phyloP scores from a whole-genome alignment of 1,140 invertebrate genomes.

The Wasmannia auropunctata region DNA sequence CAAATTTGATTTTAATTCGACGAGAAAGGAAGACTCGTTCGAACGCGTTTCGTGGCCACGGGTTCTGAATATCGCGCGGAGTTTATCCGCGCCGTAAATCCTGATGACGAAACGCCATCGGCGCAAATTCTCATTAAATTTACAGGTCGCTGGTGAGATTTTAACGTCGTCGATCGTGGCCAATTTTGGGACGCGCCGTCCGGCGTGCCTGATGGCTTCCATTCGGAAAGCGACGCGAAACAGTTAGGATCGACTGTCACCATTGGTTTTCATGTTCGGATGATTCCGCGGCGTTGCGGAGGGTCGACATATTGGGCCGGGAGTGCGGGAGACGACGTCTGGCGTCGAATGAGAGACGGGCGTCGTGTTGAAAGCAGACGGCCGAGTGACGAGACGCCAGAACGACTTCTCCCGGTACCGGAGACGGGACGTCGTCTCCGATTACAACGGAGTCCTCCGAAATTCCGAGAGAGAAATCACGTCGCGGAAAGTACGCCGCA shows the following conservation, averaged over 20 bases:
- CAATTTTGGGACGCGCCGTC: neutral
- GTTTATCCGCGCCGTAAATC: neutral
- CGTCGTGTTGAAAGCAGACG: conserved; percentile 78
- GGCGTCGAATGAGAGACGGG: conserved; percentile 79
- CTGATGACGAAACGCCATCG: neutral
- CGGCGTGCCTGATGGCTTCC: conserved; percentile 6
- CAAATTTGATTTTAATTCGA: conserved; percentile 10
- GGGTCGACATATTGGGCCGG: conserved; percentile 71
- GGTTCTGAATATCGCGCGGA: neutral
- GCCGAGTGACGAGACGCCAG: conserved; percentile 80
- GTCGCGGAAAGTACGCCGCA: conserved; percentile 50
- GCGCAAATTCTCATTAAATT: conserved; percentile 26
- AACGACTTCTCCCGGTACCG: conserved; percentile 70
- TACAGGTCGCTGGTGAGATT: neutral
- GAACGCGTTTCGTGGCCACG: neutral
- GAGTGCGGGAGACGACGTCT: conserved; percentile 71
- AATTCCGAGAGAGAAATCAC: conserved; percentile 68
- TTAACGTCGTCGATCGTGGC: neutral
- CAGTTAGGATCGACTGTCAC: conserved; percentile 73
- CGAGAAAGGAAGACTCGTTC: neutral
- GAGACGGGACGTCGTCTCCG: conserved; percentile 78
- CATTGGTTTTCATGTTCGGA: conserved; percentile 74
- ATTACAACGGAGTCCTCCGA: conserved; percentile 75
- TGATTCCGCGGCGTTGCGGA: conserved; percentile 65
- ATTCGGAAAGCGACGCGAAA: conserved; percentile 53